Percentiles rank a stretch among this genome's conserved stretches.
Evolutionary conservation across 2,797 vertebrate genomes (phyloP).

Genomic region (Margarornis squamiger): DNA sequence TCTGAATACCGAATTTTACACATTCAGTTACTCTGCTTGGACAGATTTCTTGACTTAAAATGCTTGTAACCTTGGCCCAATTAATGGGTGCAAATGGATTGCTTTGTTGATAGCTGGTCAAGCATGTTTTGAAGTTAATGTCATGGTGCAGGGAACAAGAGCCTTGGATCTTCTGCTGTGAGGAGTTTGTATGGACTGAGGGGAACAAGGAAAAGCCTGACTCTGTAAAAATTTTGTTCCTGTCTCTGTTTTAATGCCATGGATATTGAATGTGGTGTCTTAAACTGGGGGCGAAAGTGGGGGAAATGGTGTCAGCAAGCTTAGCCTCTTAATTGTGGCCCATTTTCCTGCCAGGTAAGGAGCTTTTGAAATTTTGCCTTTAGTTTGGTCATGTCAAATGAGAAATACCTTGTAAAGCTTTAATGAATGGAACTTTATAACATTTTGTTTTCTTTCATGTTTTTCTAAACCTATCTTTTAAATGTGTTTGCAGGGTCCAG

Average conservation of each 20-base stretch:
- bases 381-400: background rate
- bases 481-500: constrained; percentile 83
- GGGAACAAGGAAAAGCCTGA: background rate
- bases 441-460: fast-evolving
- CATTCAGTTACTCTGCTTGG: background rate
- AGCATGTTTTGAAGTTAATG: background rate
- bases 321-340: background rate
- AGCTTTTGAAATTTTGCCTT: background rate
- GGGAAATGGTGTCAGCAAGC: background rate
- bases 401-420: background rate
- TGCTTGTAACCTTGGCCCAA: background rate
- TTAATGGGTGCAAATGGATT: background rate
- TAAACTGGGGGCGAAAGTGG: background rate
- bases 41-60: background rate
- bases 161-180: background rate
- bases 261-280: background rate
- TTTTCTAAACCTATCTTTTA: background rate
- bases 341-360: background rate
- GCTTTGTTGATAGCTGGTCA: background rate
- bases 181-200: background rate
- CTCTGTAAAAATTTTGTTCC: background rate
- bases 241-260: background rate
- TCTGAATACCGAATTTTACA: background rate
- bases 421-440: background rate
- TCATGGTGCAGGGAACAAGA: background rate